These are phyloP conservation scores for Drosophila santomea DNA, from an alignment of 1,140 invertebrate genomes.

Conservation along the genomic window DNA sequence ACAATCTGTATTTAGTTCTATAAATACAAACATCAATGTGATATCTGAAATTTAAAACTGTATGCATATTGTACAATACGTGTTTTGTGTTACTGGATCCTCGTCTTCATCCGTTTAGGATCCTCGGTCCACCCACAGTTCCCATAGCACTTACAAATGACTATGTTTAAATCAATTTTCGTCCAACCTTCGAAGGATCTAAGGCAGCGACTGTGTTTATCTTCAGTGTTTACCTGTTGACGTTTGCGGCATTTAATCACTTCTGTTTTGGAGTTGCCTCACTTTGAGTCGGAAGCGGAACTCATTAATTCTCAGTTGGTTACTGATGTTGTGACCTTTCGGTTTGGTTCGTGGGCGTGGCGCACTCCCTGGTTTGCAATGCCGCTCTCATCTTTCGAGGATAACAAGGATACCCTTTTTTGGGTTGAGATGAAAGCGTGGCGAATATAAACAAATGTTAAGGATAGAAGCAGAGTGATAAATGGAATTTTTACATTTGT, in stretches of 20 bases:
- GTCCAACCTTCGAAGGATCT: conserved; percentile 47
- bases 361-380: conserved; percentile 39
- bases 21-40: conserved; percentile 68
- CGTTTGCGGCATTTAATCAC: conserved; percentile 71
- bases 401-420: conserved; percentile 40
- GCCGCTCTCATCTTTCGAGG: conserved; percentile 32
- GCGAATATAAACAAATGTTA: conserved; percentile 32
- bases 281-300: conserved; percentile 72
- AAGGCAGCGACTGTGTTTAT: conserved; percentile 33
- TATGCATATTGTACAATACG: not conserved
- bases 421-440: conserved; percentile 25
- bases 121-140: conserved; percentile 15
- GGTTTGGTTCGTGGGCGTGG: conserved; percentile 48
- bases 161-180: conserved; percentile 73
- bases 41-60: conserved; percentile 56
- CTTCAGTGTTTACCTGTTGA: conserved; percentile 67
- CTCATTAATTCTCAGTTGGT: conserved; percentile 70
- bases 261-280: conserved; percentile 40
- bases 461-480: not conserved
- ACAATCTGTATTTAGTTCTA: conserved; percentile 45
- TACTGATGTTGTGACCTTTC: conserved; percentile 61
- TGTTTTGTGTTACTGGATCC: not conserved
- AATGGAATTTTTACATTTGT: not conserved
- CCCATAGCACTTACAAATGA: conserved; percentile 52
- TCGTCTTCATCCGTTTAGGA: not conserved